Evolutionary conservation across 2,797 vertebrate genomes (phyloP).

Genomic region (Danionella dracula): DNA sequence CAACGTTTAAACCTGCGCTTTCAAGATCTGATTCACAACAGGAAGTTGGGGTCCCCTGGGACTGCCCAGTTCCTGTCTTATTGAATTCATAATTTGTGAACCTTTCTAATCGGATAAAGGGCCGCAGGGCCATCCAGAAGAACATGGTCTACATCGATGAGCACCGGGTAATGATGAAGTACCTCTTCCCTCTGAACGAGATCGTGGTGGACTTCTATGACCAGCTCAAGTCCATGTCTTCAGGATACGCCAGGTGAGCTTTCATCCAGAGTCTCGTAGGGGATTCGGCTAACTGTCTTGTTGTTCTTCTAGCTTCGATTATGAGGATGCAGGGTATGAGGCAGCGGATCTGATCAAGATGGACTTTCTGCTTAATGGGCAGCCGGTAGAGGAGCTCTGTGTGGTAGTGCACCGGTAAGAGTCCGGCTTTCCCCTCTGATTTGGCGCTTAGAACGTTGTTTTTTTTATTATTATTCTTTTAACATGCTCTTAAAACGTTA

Average conservation of each 20-base stretch:
- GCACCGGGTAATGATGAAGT: slow-evolving; percentile 89
- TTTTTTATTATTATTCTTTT: not conserved
- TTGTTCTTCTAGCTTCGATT: slow-evolving; percentile 82
- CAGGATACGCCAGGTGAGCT: slow-evolving; percentile 94
- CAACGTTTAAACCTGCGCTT: too few species aligned
- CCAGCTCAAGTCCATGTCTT: slow-evolving; percentile 88
- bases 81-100: too few species aligned
- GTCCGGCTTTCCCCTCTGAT: too few species aligned
- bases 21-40: too few species aligned
- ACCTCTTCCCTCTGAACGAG: slow-evolving; percentile 91
- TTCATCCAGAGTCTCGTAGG: not conserved
- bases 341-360: slow-evolving; percentile 86
- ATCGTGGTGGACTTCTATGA: slow-evolving; percentile 97
- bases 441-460: too few species aligned
- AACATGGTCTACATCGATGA: slow-evolving; percentile 91
- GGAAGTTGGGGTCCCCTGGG: too few species aligned
- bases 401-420: slow-evolving; percentile 83
- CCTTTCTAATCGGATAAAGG: too few species aligned
- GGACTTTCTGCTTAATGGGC: slow-evolving; percentile 90
- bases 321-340: slow-evolving; percentile 90
- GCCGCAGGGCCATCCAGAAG: slow-evolving; percentile 83
- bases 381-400: slow-evolving; percentile 82
- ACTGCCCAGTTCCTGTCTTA: too few species aligned
- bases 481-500: not conserved
- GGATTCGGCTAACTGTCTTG: not conserved